phyloP scores from a whole-genome alignment of 1,140 invertebrate species.

The Camponotus floridanus region DNA sequence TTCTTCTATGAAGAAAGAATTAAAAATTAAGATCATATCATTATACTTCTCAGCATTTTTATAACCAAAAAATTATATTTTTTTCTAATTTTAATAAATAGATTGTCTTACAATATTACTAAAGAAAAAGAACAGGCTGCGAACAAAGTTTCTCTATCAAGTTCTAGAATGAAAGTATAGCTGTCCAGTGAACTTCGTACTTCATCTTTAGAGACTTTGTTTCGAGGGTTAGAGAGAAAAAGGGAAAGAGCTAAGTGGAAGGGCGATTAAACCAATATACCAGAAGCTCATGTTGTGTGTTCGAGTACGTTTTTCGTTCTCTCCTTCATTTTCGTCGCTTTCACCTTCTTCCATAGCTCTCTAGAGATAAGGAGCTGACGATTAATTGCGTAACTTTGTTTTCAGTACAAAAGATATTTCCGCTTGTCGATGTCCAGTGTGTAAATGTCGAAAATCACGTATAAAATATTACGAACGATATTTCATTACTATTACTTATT shows the following conservation, averaged over 20 bases:
- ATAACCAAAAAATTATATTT: slow-evolving; percentile 33
- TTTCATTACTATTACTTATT: neutral
- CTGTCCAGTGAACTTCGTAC: slow-evolving; percentile 66
- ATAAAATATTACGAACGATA: neutral
- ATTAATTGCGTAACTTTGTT: slow-evolving; percentile 56
- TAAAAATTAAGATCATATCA: neutral
- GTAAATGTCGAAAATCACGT: slow-evolving; percentile 2
- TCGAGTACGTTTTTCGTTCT: slow-evolving; percentile 57
- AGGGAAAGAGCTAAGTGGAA: slow-evolving; percentile 64
- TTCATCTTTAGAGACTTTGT: slow-evolving; percentile 73
- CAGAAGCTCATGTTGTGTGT: slow-evolving; percentile 59
- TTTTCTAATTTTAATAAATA: slow-evolving; percentile 58
- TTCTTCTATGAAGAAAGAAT: too few species aligned
- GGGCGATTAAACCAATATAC: slow-evolving; percentile 73
- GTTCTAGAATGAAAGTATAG: slow-evolving; percentile 54
- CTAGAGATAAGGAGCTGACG: slow-evolving; percentile 24
- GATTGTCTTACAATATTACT: slow-evolving; percentile 1
- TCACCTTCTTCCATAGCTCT: slow-evolving; percentile 25
- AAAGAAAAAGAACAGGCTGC: slow-evolving; percentile 14
- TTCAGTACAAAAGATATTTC: slow-evolving; percentile 10
- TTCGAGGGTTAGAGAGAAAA: slow-evolving; percentile 58
- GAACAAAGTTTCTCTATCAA: slow-evolving; percentile 34
- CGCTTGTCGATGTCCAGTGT: neutral
- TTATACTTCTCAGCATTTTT: neutral
- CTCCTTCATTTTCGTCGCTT: slow-evolving; percentile 59